phyloP scores from a whole-genome alignment of 2,888 invertebrate genomes.

The Melinopterus prodromus region DNA sequence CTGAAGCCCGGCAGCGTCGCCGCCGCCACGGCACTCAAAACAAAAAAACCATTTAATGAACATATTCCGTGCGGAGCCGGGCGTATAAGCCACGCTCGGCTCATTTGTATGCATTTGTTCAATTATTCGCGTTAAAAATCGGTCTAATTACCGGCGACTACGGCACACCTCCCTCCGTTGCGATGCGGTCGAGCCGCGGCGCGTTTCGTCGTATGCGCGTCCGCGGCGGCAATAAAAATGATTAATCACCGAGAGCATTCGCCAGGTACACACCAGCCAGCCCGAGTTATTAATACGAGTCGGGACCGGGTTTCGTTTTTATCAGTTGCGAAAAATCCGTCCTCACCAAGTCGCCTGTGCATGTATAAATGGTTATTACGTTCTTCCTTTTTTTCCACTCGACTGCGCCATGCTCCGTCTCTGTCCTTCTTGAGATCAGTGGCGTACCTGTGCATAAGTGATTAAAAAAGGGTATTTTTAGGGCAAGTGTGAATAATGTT shows the following conservation, averaged over 20 bases:
- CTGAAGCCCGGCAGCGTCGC: not conserved
- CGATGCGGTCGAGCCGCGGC: not conserved
- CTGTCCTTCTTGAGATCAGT: not conserved
- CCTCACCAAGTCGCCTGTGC: not conserved
- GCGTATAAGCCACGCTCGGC: constrained; percentile 4
- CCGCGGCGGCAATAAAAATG: not conserved
- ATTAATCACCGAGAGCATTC: not conserved
- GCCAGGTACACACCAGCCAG: not conserved
- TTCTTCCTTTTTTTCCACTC: not conserved
- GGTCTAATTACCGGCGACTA: constrained; percentile 4
- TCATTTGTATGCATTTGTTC: constrained; percentile 4
- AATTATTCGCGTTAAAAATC: constrained; percentile 4
- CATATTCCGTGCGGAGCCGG: not conserved
- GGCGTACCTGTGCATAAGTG: not conserved
- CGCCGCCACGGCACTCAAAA: not conserved
- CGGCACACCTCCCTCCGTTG: not conserved
- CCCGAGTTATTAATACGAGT: not conserved
- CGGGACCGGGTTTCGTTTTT: not conserved
- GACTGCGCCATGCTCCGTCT: not conserved
- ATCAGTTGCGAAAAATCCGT: constrained; percentile 4
- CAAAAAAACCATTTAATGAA: constrained; percentile 4
- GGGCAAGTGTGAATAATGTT: too few relatives aligned
- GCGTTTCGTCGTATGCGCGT: not conserved
- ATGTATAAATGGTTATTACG: constrained; percentile 4
- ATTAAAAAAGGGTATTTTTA: not conserved